Conservation (phyloP, 2,113 vertebrate species). For the Paraplagusia blochii region DNA sequence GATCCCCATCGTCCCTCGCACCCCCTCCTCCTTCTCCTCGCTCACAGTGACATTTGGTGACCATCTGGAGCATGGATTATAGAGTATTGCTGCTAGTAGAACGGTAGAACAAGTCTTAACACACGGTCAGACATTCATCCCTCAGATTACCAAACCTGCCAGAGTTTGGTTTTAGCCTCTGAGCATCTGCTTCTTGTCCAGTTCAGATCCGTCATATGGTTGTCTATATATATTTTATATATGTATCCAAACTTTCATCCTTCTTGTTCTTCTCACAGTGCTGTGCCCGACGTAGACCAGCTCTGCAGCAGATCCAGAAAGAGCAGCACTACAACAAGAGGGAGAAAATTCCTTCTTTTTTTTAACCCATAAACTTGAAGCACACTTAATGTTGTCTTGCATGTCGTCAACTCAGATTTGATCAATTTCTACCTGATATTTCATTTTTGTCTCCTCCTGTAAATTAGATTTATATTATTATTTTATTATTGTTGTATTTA, state of each 20-base stretch:
- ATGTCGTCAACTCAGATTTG: constrained; percentile 36
- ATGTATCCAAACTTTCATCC: constrained; percentile 16
- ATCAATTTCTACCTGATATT: constrained; percentile 35
- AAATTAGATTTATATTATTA: constrained; percentile 1
- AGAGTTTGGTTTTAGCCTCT: not conserved
- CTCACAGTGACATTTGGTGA: not conserved
- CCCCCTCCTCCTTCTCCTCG: not conserved
- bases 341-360: constrained; percentile 28
- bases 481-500: constrained; percentile 17
- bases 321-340: constrained; percentile 22
- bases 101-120: not conserved
- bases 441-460: constrained; percentile 1
- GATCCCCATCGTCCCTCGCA: constrained; percentile 23
- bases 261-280: constrained; percentile 67
- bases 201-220: too few species aligned
- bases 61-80: constrained; percentile 8
- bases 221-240: not conserved
- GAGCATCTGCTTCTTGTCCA: too few species aligned
- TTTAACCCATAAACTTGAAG: constrained; percentile 32
- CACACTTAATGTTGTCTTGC: constrained; percentile 60
- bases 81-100: constrained; percentile 7
- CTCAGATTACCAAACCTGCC: not conserved
- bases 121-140: not conserved
- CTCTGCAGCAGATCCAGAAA: constrained; percentile 9
- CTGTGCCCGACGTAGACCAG: constrained; percentile 72